A percentile compares a stretch with the other conserved stretches of the same genome.
Conservation (phyloP, 2,797 vertebrate species). For the Myotis daubentonii region DNA sequence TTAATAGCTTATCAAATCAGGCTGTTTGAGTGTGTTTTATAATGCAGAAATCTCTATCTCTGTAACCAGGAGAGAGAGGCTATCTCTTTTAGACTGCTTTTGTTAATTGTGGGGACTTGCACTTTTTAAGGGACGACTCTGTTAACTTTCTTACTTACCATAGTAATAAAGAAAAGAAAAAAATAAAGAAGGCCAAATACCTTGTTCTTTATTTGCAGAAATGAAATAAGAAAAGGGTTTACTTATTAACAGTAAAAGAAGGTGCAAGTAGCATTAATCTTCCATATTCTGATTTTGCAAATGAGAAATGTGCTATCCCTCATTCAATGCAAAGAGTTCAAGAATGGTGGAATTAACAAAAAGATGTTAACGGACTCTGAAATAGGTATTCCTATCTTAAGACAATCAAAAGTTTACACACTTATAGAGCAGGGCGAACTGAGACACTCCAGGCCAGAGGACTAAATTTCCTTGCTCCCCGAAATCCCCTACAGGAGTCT, state of each 20-base stretch:
- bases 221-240: neutral
- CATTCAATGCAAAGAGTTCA: neutral
- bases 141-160: constrained; percentile 1
- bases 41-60: constrained; percentile 46
- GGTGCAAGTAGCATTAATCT: neutral
- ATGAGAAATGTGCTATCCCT: neutral
- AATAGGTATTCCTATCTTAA: neutral
- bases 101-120: constrained; percentile 51
- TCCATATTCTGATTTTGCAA: constrained; percentile 35
- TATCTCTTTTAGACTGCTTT: constrained; percentile 9
- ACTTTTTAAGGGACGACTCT: neutral
- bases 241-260: constrained; percentile 40
- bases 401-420: neutral
- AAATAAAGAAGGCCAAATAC: neutral
- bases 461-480: neutral
- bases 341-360: neutral
- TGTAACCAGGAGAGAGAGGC: neutral
- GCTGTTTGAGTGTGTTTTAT: constrained; percentile 56
- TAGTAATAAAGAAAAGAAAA: constrained; percentile 31
- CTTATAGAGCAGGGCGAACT: neutral
- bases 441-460: too few relatives aligned
- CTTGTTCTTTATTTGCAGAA: constrained; percentile 60
- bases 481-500: neutral
- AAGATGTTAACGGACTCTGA: neutral
- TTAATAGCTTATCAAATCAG: constrained; percentile 70